phyloP scores from a whole-genome alignment of 1,140 invertebrate species.

The Ooceraea biroi region DNA sequence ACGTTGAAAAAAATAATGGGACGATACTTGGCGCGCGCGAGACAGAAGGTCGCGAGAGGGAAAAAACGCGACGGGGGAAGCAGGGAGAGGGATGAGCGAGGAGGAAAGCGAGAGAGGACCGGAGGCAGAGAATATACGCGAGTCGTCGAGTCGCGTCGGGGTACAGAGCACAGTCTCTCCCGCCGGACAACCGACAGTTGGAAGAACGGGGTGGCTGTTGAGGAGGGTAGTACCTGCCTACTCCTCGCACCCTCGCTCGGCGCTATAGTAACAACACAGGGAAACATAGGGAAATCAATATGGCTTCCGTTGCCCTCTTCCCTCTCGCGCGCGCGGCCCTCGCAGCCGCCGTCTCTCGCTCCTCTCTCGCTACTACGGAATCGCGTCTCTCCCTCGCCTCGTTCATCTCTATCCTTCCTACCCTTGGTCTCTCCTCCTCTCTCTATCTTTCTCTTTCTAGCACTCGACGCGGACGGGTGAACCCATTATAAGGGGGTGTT shows the following conservation, averaged over 20 bases:
- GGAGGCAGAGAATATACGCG: conserved; percentile 73
- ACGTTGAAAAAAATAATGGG: conserved; percentile 36
- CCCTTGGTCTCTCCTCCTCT: conserved; percentile 35
- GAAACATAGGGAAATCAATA: conserved; percentile 87
- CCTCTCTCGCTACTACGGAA: conserved; percentile 44
- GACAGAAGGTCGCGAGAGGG: conserved; percentile 32
- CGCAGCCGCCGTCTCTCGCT: conserved; percentile 63
- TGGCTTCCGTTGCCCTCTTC: conserved; percentile 86
- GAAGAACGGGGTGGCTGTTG: conserved; percentile 72
- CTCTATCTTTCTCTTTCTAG: conserved; percentile 68
- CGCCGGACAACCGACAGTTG: conserved; percentile 74
- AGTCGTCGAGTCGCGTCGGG: conserved; percentile 62
- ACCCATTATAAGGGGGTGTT: conserved; percentile 87
- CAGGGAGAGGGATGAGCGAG: no score
- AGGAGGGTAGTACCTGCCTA: conserved; percentile 78
- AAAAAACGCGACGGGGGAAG: no score
- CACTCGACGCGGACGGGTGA: conserved; percentile 84
- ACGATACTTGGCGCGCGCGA: conserved; percentile 40
- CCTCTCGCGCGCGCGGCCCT: conserved; percentile 75
- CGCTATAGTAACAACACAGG: conserved; percentile 86
- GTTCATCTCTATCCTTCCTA: conserved; percentile 71
- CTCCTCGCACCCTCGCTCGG: conserved; percentile 83
- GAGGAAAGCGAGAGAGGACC: conserved; percentile 46
- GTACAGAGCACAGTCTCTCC: conserved; percentile 74
- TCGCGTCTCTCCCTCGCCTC: conserved; percentile 54